Evolutionary conservation across 1,140 invertebrate species (phyloP), one percentile per base, ranked within the genome.

Genomic region (Aporrectodea caliginosa): DNA sequence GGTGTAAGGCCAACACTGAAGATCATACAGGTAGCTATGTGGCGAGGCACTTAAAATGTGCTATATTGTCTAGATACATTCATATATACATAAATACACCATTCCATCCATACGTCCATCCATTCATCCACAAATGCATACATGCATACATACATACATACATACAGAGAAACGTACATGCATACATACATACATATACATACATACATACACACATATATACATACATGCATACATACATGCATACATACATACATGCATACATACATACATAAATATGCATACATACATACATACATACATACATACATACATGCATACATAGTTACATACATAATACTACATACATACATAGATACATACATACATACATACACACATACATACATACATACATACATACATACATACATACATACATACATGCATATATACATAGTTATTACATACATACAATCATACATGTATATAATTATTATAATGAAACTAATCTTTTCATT

Each of bases 211-310:
- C 22, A 58, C 43, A 58, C 22, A 58, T 22, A 58, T 58, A 58
- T 58, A 58, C 22, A 58, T 22, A 58, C 22, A 58, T 22, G 22
- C 22, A 58, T 22, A 58, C 22, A 58, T 22, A 58, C 22, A 58
- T 22, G 22, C 22, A 58, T 22, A 58, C 22, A 22, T 22, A 58
- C 22, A 58, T 22, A 58, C 22, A 58, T 22, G 22, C 22, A 58
- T 22, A 58, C 22, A 22, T 22, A 58, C 22, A 58, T 22, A 58
- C 22, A 58, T 22, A 58, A 12, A 58, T 22, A 58, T 58, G 22
- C 43, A 58, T 58, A 58, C 43, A 58, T 58, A 58, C 22, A 58
- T 58, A 58, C 43, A 58, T 58, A 58, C 43, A 58, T 58, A 58
- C 43, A 58, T 58, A 58, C 43, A 58, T 58, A 58, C 43, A 58